These are phyloP conservation scores for Trichomycterus rosablanca DNA, from an alignment of 2,113 vertebrate genomes.

Conservation along the genomic window DNA sequence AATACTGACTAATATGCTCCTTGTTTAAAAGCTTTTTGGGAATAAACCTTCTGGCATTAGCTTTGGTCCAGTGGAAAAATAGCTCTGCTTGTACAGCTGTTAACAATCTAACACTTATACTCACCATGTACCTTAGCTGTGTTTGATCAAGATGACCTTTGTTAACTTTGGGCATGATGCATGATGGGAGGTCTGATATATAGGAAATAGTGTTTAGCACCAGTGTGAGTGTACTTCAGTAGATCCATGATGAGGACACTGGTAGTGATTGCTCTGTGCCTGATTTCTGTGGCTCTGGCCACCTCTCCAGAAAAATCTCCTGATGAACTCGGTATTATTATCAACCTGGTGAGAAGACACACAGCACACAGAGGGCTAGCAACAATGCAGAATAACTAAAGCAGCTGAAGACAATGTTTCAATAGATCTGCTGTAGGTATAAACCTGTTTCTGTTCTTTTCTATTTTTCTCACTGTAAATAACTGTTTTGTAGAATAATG, in stretches of 20 bases:
- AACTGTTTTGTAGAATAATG: conserved; percentile 48
- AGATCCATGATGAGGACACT: conserved; percentile 19
- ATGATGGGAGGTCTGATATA: conserved; percentile 13
- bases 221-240: not conserved
- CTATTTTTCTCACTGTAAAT: not conserved
- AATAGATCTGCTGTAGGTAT: no score
- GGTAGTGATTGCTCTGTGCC: conserved; percentile 27
- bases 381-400: not conserved
- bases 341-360: conserved; percentile 32
- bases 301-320: not conserved
- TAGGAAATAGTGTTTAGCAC: not conserved
- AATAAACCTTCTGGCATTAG: conserved; percentile 11
- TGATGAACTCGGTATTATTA: conserved; percentile 12
- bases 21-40: not conserved
- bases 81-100: conserved; percentile 22
- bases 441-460: no score
- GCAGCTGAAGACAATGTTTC: not conserved
- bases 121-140: conserved; percentile 12
- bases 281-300: conserved; percentile 20
- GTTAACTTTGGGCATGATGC: not conserved
- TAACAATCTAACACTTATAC: not conserved
- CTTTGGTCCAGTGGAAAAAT: not conserved
- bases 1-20: not conserved
- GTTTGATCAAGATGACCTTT: conserved; percentile 24
- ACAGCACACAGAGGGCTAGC: not conserved